Conservation (phyloP, 2,888 invertebrate genomes). For the Stenodema calcarata region DNA sequence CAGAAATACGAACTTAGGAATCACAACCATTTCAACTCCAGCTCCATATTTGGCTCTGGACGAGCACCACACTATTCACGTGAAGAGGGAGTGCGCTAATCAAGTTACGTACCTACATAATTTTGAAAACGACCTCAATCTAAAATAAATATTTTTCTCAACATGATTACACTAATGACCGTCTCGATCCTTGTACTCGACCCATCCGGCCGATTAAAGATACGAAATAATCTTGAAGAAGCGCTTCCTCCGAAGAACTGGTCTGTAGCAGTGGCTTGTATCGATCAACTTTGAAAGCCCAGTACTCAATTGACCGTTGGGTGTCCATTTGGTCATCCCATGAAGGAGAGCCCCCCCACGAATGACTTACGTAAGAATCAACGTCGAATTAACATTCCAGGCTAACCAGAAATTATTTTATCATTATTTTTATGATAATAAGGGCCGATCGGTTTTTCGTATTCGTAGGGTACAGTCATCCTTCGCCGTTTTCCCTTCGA, state of each 20-base stretch:
- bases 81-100: too few species aligned
- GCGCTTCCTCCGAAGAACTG: not conserved
- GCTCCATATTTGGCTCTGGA: too few species aligned
- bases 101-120: too few species aligned
- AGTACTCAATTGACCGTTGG: slow-evolving; percentile 16
- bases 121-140: not conserved
- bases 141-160: not conserved
- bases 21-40: too few species aligned
- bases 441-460: not conserved
- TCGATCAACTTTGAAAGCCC: slow-evolving; percentile 11
- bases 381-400: slow-evolving; percentile 11
- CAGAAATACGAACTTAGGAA: too few species aligned
- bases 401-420: slow-evolving; percentile 24
- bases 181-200: not conserved
- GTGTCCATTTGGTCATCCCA: not conserved
- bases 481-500: not conserved
- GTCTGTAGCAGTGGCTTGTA: not conserved
- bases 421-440: slow-evolving; percentile 5
- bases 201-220: not conserved
- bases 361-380: not conserved
- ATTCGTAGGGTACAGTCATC: not conserved
- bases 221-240: not conserved
- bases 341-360: not conserved
- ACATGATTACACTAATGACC: not conserved
- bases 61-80: too few species aligned